Base-by-base conservation (phyloP, 2,113 vertebrate species). In the Zosterops lateralis region DNA sequence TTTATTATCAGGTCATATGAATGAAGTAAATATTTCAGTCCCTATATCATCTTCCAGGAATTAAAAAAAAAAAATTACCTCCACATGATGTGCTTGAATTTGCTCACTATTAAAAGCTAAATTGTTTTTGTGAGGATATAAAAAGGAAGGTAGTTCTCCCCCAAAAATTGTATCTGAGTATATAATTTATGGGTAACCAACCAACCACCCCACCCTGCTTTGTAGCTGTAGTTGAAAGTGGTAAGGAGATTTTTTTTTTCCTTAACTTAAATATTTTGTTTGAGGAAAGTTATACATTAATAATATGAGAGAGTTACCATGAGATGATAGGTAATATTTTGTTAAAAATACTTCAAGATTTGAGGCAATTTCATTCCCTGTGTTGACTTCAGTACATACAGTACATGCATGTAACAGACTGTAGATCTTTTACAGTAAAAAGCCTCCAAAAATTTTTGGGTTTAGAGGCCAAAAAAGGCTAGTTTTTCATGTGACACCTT, bases 151-250 rank as follows among this genome's bases (percentile, higher is more conserved):
- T 15, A 26, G 17, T 29, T 19, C 3, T 24, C 12, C 18, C 11
- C 3, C 0, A 1, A 3, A 22, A 25, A 18, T 18, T 14, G 3
- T 7, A 12, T 21, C 20, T 22, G 3, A 4, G 6, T 7, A 5
- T 16, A 4, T 12, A 28, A 17, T 47, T 25, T 34, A 3, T 38
- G 32, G 47, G 11, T 32, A 10, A 8, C 45, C 21, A 72, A 18
- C 5, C 73, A 91, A 42, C 60, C 16, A 40, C 44, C 16, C 24
- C 2, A 4, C 42, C 85, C 85, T 95, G 91, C 72, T 83, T 17
- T 3, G 13, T n/a, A 29, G 57, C 17, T 74, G 45, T 15, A 36
- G 40, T 24, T 68, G 34, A 29, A 29, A 28, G 68, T 12, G 12
- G 14, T 6, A 13, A 50, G 38, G 24, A 15, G 29, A 77, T 38